Base-by-base conservation (phyloP, 2,888 invertebrate species). In the Agriopis leucophaearia region DNA sequence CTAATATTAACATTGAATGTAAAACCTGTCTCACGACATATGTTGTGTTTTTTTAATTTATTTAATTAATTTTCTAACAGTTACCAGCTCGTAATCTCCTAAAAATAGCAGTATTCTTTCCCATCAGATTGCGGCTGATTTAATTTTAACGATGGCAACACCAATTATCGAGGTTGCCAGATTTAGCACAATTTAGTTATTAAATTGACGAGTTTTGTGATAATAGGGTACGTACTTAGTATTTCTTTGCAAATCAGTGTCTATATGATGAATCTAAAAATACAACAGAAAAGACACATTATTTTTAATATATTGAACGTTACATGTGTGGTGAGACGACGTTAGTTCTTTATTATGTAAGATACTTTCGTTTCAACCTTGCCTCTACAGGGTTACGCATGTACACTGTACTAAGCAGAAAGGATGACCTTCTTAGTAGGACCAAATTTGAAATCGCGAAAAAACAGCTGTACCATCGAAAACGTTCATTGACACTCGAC, bases 291-390 rank as follows among this genome's bases (percentile, higher is more conserved):
- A 91, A 90, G 90, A 91, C 89, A 88, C 80, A 81, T 77, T 81
- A 79, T 77, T 81, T 79, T 77, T 40, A 50, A 58, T 50, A 38
- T 71, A 75, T 76, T 83, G 82, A 88, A 91, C 90, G 93, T 93
- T 93, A 92, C 94, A 93, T 93, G 93, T 93, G 94, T 93, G 92
- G 94, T 93, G 94, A 94, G 93, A 93, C 93, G 93, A 90, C 89
- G 91, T 88, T 89, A 91, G 88, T 84, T 83, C 82, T 87, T 78
- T 72, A 74, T 70, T 45, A 69, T 77, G 65, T 83, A 84, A 85
- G 84, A 86, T 85, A 79, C 84, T 82, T 77, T 81, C 60, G 82
- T 85, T 88, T 88, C 85, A 80, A 81, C 55, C 83, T 87, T 87
- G 81, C 81, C 42, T 48, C 27, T 38, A 10, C 8, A 38, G 38